These are phyloP conservation scores for Volucella inanis DNA, from an alignment of 2,888 invertebrate species.

Conservation along the genomic window DNA sequence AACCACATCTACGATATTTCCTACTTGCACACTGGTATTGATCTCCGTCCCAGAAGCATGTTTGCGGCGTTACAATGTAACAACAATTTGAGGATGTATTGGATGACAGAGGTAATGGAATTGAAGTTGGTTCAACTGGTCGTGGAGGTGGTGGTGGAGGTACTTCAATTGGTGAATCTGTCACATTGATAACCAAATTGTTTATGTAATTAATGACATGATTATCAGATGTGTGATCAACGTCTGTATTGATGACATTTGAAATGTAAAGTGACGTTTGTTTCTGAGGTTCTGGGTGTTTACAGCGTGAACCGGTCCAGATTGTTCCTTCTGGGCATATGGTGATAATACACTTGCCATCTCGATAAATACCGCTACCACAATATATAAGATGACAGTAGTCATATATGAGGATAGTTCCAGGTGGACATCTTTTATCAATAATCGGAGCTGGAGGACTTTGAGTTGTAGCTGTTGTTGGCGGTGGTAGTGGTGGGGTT, in stretches of 20 bases:
- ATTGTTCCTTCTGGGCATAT: constrained; percentile 77
- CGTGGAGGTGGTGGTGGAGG: constrained; percentile 38
- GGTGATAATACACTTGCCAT: constrained; percentile 76
- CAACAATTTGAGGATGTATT: constrained; percentile 76
- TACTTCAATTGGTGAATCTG: constrained; percentile 37
- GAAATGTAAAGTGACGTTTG: constrained; percentile 56
- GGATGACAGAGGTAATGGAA: background rate
- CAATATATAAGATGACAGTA: constrained; percentile 78
- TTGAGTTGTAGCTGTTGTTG: constrained; percentile 1
- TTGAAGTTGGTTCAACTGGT: constrained; percentile 24
- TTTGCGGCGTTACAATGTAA: constrained; percentile 77
- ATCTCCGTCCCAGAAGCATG: constrained; percentile 70
- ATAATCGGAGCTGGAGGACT: constrained; percentile 60
- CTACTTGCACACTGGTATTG: constrained; percentile 78
- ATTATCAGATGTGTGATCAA: constrained; percentile 63
- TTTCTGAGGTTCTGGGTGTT: constrained; percentile 67
- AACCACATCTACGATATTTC: constrained; percentile 77
- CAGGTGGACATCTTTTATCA: constrained; percentile 75
- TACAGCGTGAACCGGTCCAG: constrained; percentile 78
- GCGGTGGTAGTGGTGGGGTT: constrained; percentile 10
- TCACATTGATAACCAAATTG: constrained; percentile 76
- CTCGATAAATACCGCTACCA: constrained; percentile 70
- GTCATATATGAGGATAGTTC: constrained; percentile 75
- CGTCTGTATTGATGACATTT: constrained; percentile 66
- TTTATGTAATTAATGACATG: constrained; percentile 76